These are phyloP conservation scores for Drosophila tani DNA, from an alignment of 1,140 invertebrate genomes.

Conservation along the genomic window DNA sequence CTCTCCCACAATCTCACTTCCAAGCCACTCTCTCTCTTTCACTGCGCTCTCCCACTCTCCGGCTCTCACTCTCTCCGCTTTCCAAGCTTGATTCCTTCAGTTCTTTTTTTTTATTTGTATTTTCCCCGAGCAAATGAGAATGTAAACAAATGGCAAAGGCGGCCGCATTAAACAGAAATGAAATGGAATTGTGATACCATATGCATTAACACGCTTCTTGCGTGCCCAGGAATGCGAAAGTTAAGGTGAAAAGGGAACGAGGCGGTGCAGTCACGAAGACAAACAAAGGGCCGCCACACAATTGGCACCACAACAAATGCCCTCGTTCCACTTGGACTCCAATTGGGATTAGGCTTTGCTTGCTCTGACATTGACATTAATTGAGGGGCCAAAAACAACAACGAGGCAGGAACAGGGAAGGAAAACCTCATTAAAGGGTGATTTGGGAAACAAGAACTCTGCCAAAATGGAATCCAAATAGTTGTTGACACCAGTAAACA, in stretches of 20 bases:
- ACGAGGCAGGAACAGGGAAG: not conserved
- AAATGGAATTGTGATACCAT: conserved; percentile 43
- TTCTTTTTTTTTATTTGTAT: conserved; percentile 20
- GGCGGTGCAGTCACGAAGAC: conserved; percentile 26
- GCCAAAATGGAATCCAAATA: conserved; percentile 15
- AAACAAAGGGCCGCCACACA: conserved; percentile 32
- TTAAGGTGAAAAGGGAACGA: too few species aligned
- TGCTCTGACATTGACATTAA: conserved; percentile 43
- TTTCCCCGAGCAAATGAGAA: conserved; percentile 53
- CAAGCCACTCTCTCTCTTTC: conserved; percentile 27
- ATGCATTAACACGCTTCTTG: conserved; percentile 41
- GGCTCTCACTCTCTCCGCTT: conserved; percentile 24
- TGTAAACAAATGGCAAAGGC: conserved; percentile 71
- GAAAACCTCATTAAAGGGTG: conserved; percentile 32
- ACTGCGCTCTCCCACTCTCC: conserved; percentile 29
- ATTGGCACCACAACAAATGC: conserved; percentile 33
- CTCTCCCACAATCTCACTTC: conserved; percentile 23
- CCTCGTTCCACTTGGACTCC: conserved; percentile 37
- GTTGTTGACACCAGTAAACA: conserved; percentile 32
- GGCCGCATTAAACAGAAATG: conserved; percentile 42
- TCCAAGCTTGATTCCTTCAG: conserved; percentile 29
- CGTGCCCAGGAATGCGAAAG: conserved; percentile 11
- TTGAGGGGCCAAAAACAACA: conserved; percentile 17
- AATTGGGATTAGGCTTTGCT: conserved; percentile 37
- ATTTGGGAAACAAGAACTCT: conserved; percentile 22